phyloP scores from a whole-genome alignment of 2,888 invertebrate species.

The Agonopterix arenella region DNA sequence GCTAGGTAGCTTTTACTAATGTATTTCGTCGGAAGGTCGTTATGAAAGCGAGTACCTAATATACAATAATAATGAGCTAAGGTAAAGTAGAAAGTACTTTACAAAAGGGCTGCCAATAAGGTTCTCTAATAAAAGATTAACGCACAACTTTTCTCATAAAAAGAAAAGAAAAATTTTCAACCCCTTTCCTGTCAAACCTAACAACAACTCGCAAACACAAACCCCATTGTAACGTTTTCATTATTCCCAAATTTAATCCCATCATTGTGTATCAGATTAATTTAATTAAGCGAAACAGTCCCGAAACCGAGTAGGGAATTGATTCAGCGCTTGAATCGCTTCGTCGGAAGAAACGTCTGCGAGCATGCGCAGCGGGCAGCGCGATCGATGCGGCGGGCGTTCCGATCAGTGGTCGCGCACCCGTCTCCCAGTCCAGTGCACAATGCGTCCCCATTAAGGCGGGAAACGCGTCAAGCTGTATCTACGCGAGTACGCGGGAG shows the following conservation, averaged over 20 bases:
- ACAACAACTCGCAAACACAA: neutral
- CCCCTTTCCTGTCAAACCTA: neutral
- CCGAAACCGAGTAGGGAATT: constrained; percentile 15
- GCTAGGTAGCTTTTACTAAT: neutral
- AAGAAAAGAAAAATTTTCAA: too few relatives aligned
- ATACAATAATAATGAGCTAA: too few relatives aligned
- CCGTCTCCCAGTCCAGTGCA: constrained; percentile 64
- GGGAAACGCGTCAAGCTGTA: constrained; percentile 72
- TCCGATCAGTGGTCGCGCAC: constrained; percentile 69
- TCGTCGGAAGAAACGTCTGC: constrained; percentile 4
- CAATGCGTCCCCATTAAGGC: constrained; percentile 66
- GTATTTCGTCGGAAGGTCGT: too few relatives aligned
- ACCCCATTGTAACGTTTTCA: constrained; percentile 1
- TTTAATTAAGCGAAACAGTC: constrained; percentile 3
- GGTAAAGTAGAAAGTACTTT: too few relatives aligned
- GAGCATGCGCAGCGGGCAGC: constrained; percentile 48
- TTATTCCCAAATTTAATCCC: neutral
- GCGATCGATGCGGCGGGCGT: constrained; percentile 58
- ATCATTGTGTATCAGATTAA: constrained; percentile 8
- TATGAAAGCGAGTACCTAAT: too few relatives aligned
- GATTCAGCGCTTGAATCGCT: constrained; percentile 40
- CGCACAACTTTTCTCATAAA: too few relatives aligned
- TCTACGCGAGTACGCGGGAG: constrained; percentile 75
- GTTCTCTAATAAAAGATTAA: too few relatives aligned
- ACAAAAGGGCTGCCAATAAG: too few relatives aligned